Conservation (phyloP, 2,797 vertebrate genomes). For the Morelia viridis region DNA sequence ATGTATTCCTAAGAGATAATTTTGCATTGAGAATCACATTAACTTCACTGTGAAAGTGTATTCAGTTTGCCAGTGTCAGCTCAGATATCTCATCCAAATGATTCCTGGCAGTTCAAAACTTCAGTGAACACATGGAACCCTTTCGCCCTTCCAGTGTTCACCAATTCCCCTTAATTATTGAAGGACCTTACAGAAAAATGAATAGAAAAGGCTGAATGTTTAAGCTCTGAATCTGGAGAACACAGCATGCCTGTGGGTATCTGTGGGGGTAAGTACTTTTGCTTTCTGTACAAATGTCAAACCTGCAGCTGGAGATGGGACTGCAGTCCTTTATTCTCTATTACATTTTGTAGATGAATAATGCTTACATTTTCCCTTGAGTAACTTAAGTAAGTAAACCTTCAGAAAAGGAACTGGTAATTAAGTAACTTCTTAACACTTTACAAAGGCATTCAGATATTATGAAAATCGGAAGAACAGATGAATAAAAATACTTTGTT, state of each 20-base stretch:
- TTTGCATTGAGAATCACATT: not conserved
- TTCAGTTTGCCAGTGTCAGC: not conserved
- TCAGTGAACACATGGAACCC: not conserved
- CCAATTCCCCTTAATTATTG: not conserved
- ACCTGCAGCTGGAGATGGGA: not conserved
- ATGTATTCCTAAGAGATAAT: not conserved
- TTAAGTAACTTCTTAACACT: not conserved
- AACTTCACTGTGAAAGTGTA: not conserved
- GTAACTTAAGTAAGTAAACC: not conserved
- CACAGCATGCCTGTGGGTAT: not conserved
- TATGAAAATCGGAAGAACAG: conserved; percentile 14
- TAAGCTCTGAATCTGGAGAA: not conserved
- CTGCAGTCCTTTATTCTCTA: not conserved
- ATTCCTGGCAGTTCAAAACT: not conserved
- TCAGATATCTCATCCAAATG: not conserved
- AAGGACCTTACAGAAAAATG: not conserved
- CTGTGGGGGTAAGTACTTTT: not conserved
- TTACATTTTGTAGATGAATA: not conserved
- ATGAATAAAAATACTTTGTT: not conserved
- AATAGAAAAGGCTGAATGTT: not conserved
- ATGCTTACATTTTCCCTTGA: not conserved
- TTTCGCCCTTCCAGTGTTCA: not conserved
- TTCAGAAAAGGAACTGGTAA: not conserved
- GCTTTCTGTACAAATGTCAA: not conserved
- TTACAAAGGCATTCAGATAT: not conserved